phyloP scores from a whole-genome alignment of 2,888 invertebrate species.

The Drosophila mimetica region DNA sequence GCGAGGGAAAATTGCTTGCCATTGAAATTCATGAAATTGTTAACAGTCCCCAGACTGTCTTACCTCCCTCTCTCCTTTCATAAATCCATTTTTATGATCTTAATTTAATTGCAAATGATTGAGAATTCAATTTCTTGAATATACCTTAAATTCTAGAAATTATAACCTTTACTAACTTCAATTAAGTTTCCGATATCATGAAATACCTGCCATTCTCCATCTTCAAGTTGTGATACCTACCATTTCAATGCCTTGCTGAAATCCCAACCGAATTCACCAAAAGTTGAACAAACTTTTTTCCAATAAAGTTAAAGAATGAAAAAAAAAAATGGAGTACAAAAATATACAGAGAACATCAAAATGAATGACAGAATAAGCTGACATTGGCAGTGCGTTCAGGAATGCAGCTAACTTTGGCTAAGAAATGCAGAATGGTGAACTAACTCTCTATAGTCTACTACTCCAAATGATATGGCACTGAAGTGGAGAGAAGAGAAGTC shows the following conservation, averaged over 20 bases:
- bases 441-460: constrained; percentile 34
- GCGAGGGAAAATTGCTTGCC: constrained; percentile 23
- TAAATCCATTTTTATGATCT: constrained; percentile 60
- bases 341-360: constrained; percentile 40
- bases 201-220: too few species aligned
- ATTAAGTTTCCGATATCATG: too few species aligned
- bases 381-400: constrained; percentile 41
- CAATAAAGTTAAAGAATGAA: constrained; percentile 44
- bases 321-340: constrained; percentile 10
- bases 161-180: too few species aligned
- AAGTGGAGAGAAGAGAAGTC: constrained; percentile 13
- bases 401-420: constrained; percentile 32
- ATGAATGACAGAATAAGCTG: constrained; percentile 28
- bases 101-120: constrained; percentile 67
- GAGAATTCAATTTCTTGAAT: not conserved
- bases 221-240: constrained; percentile 17
- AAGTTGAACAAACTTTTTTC: constrained; percentile 53
- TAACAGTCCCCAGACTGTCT: not conserved
- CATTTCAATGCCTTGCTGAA: constrained; percentile 14
- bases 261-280: constrained; percentile 37
- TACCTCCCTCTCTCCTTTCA: constrained; percentile 19
- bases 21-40: constrained; percentile 61
- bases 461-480: constrained; percentile 37
- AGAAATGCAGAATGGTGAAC: constrained; percentile 7
- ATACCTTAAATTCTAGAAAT: not conserved